These are phyloP conservation scores for Ectemnius continuus DNA, from an alignment of 2,888 invertebrate species.

Conservation along the genomic window DNA sequence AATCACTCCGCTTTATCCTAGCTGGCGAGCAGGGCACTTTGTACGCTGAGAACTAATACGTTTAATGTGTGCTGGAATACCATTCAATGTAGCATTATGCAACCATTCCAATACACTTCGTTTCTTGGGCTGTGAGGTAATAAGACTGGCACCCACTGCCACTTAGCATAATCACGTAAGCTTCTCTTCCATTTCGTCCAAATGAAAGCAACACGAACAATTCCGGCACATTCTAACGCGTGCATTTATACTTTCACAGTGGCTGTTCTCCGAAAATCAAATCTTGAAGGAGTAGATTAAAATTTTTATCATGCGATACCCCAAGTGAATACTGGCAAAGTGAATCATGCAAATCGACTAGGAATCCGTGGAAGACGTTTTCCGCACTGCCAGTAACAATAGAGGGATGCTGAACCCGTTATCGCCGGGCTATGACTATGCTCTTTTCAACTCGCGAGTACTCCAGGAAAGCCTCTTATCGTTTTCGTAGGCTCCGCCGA, in stretches of 20 bases:
- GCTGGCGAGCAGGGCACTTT: background rate
- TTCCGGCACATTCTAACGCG: no score
- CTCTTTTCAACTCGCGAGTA: background rate
- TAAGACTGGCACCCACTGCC: conserved; percentile 34
- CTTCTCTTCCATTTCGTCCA: background rate
- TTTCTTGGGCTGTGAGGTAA: conserved; percentile 13
- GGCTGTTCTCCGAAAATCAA: no score
- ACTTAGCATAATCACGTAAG: conserved; percentile 33
- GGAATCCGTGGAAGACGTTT: no score
- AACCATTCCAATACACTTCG: conserved; percentile 29
- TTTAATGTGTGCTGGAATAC: conserved; percentile 39
- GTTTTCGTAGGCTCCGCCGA: conserved; percentile 13
- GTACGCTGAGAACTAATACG: conserved; percentile 33
- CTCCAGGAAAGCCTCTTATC: background rate
- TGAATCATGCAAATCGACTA: no score
- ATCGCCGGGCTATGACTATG: background rate
- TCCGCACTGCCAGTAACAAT: no score
- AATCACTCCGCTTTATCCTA: conserved; percentile 29
- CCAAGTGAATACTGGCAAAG: no score
- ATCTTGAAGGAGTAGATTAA: no score
- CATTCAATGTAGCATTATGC: conserved; percentile 46
- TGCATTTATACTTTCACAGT: no score
- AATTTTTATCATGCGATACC: no score
- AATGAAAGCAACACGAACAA: background rate
- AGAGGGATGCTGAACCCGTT: background rate